Evolutionary conservation across 2,797 vertebrate species (phyloP), one percentile per base, ranked within the genome.

Genomic region (Neomorphus geoffroyi): DNA sequence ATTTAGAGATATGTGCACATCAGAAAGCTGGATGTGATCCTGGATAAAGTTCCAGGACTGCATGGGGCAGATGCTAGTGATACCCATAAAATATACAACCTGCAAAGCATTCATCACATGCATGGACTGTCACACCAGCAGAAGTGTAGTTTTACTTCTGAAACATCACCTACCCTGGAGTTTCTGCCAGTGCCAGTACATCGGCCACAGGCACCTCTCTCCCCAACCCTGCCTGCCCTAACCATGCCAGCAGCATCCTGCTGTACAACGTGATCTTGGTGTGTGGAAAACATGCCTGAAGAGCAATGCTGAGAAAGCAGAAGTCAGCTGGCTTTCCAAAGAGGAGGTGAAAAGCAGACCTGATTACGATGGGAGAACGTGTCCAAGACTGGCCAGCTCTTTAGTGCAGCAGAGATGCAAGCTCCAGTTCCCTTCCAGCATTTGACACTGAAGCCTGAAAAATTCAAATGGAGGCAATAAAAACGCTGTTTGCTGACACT

Each of bases 1-100:
- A 90, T 94, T 94, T 90, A 87, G 74, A 85, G 71, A 60, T 67
- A 95, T 89, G 86, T 57, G 16, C 93, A 92, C 46, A 69, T 94
- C 43, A 85, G 71, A 88, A 95, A 94, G 71, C 43, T 92, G 85
- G 60, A 64, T 90, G 66, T 48, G 65, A 56, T 86, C 80, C 53
- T 86, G 72, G 32, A 35, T 60, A 9, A 88, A 77, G 80, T 77
- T 90, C 46, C 77, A 79, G 61, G 51, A 50, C 67, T 77, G 56
- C 45, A 67, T 7, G 8, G 14, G 46, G 35, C 2, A 1, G 56
- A 15, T 48, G 53, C 67, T 83, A 71, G 41, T 35, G 58, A 51
- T 61, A 22, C 30, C 2, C 2, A 41, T 62, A 37, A 67, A 64
- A 83, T 27, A 13, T 50, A 24, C 74, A 69, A 2, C 24, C 33